Percentiles rank a stretch among this genome's conserved stretches.
These are phyloP conservation scores for Microplitis demolitor DNA, from an alignment of 1,140 invertebrate species.

Conservation along the genomic window DNA sequence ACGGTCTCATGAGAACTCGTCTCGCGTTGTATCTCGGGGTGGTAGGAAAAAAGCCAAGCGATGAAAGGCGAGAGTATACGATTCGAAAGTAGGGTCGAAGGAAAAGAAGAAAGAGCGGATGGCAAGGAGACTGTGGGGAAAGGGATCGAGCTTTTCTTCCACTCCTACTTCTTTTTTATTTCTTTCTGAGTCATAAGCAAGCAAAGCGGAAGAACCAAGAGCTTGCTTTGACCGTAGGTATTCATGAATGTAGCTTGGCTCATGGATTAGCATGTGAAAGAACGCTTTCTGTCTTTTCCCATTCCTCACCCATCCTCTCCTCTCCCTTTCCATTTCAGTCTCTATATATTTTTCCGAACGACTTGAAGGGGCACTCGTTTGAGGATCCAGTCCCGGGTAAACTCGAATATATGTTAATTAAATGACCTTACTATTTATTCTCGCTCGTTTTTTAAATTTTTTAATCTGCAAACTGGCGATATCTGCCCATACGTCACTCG, in stretches of 20 bases:
- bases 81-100: neutral
- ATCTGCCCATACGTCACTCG: neutral
- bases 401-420: slow-evolving; percentile 14
- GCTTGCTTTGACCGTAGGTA: slow-evolving; percentile 53
- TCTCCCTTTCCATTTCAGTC: neutral
- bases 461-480: too few relatives aligned
- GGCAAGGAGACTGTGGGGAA: neutral
- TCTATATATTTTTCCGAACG: slow-evolving; percentile 12
- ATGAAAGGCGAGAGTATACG: neutral
- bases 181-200: slow-evolving; percentile 15
- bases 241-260: slow-evolving; percentile 52
- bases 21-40: neutral
- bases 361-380: slow-evolving; percentile 6
- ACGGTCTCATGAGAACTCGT: slow-evolving; percentile 9
- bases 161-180: neutral
- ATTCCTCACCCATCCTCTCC: neutral
- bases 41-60: neutral
- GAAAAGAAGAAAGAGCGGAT: slow-evolving; percentile 7
- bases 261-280: slow-evolving; percentile 58
- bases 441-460: neutral
- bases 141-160: slow-evolving; percentile 10
- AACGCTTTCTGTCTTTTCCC: slow-evolving; percentile 39
- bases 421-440: neutral
- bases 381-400: neutral
- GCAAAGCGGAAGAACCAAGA: slow-evolving; percentile 32